Evolutionary conservation across 2,888 invertebrate genomes (phyloP).

Genomic region (Merodon equestris): DNA sequence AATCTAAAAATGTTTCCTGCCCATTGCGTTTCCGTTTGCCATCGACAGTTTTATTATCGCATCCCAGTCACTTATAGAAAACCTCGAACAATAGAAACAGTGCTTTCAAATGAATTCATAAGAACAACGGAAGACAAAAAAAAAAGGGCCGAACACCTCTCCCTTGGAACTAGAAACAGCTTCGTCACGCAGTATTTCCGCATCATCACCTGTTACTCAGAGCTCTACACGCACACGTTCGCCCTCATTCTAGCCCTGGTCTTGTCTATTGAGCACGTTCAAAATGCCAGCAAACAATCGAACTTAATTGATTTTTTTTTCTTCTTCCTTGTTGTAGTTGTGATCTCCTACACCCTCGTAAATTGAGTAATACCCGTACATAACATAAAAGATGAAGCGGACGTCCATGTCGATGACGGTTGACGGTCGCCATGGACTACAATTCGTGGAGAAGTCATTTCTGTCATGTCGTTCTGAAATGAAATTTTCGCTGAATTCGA

Average conservation of each 20-base stretch:
- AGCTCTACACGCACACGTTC: background rate
- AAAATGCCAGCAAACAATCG: background rate
- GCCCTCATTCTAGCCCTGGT: background rate
- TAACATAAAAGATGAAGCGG: too few relatives aligned
- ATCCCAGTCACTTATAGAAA: too few relatives aligned
- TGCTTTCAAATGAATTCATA: too few relatives aligned
- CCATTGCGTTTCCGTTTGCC: too few relatives aligned
- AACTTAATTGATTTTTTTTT: conserved; percentile 7
- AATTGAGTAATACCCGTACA: too few relatives aligned
- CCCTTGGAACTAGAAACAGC: background rate
- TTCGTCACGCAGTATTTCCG: conserved; percentile 3
- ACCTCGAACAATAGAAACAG: too few relatives aligned
- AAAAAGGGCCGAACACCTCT: background rate
- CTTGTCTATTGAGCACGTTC: background rate
- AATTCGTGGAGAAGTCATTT: background rate
- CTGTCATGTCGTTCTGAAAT: background rate
- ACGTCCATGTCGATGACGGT: background rate
- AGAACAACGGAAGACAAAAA: background rate
- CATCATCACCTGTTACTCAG: conserved; percentile 6
- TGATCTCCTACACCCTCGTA: background rate
- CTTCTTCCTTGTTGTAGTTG: background rate
- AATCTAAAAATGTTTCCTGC: too few relatives aligned
- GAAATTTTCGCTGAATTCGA: background rate
- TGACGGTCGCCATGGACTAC: background rate
- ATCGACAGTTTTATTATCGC: background rate